A percentile compares a stretch with the other conserved stretches of the same genome.
phyloP scores from a whole-genome alignment of 2,888 invertebrate species.

The Spilarctia lutea region DNA sequence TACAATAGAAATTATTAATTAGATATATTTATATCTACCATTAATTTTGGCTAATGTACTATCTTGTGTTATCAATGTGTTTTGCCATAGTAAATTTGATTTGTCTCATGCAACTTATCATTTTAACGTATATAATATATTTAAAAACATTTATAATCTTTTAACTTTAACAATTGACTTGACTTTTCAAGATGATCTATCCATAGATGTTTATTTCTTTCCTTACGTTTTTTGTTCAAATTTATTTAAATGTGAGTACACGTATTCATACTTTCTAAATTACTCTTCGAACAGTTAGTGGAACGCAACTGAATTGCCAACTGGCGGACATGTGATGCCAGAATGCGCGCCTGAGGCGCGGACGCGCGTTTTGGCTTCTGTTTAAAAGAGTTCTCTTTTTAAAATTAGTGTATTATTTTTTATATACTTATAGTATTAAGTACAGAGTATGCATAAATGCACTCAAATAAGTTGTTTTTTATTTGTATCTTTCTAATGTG shows the following conservation, averaged over 20 bases:
- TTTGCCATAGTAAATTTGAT: too few species aligned
- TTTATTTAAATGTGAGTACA: slow-evolving; percentile 4
- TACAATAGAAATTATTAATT: too few species aligned
- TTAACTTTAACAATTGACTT: background rate
- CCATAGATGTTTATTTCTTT: background rate
- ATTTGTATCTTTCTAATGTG: background rate
- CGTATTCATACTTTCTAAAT: slow-evolving; percentile 9
- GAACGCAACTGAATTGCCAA: slow-evolving; percentile 51
- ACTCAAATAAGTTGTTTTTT: background rate
- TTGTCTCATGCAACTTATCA: too few species aligned
- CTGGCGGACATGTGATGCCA: slow-evolving; percentile 63
- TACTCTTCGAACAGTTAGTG: slow-evolving; percentile 22
- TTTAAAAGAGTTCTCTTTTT: slow-evolving; percentile 71
- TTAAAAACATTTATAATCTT: background rate
- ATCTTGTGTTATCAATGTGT: too few species aligned
- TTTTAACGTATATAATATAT: background rate
- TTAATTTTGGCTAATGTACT: too few species aligned
- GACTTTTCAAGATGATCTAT: background rate
- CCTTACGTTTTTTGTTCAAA: background rate
- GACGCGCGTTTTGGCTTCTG: slow-evolving; percentile 83
- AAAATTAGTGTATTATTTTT: slow-evolving; percentile 73
- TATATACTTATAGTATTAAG: slow-evolving; percentile 37
- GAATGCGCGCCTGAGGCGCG: slow-evolving; percentile 74
- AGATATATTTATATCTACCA: background rate
- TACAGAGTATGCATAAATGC: slow-evolving; percentile 6